These are phyloP conservation scores for Cairina moschata DNA, from an alignment of 2,113 vertebrate genomes.

Conservation along the genomic window DNA sequence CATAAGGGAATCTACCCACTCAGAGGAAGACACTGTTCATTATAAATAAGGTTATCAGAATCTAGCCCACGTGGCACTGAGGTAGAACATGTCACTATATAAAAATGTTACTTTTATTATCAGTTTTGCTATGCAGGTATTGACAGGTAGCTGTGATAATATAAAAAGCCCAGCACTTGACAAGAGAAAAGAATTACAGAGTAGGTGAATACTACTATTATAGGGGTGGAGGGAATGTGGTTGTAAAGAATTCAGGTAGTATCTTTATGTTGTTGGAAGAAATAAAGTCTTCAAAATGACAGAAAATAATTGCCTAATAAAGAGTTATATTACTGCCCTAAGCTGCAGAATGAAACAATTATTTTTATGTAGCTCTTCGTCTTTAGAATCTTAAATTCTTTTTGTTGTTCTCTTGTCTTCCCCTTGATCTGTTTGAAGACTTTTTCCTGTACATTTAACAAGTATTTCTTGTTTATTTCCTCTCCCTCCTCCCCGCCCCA, in stretches of 20 bases:
- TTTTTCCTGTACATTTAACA: not conserved
- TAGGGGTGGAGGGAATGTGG: not conserved
- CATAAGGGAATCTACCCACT: not conserved
- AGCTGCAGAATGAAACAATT: constrained; percentile 53
- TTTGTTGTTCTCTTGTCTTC: constrained; percentile 24
- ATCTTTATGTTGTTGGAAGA: not conserved
- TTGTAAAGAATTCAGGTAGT: constrained; percentile 12
- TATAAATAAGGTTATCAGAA: constrained; percentile 40
- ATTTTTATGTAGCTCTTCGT: not conserved
- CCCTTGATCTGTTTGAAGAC: constrained; percentile 22
- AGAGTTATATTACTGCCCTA: constrained; percentile 41
- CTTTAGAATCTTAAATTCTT: constrained; percentile 30
- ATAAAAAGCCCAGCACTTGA: not conserved
- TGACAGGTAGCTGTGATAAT: constrained; percentile 34
- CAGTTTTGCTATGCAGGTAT: constrained; percentile 29
- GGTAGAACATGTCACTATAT: not conserved
- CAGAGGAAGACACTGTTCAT: constrained; percentile 5
- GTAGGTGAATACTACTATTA: not conserved
- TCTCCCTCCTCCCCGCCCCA: not conserved
- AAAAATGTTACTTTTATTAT: not conserved
- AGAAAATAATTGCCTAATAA: constrained; percentile 65
- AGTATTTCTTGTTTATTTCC: not conserved
- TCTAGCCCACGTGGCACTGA: not conserved
- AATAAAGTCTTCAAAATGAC: constrained; percentile 48
- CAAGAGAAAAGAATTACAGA: not conserved